phyloP scores from a whole-genome alignment of 2,888 invertebrate genomes.

The Ectropis crepuscularia region DNA sequence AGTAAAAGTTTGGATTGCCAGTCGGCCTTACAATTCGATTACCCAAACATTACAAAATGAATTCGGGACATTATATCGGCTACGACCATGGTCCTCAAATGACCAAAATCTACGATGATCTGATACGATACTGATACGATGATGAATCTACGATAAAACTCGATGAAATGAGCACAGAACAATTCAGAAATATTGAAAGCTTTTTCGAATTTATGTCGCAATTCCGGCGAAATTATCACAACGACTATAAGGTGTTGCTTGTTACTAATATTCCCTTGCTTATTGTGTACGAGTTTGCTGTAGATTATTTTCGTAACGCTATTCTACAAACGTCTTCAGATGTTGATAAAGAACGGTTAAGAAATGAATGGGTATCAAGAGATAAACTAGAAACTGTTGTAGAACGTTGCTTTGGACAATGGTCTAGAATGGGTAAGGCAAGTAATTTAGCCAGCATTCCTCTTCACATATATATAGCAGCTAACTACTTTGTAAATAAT shows the following conservation, averaged over 20 bases:
- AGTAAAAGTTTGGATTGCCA: slow-evolving; percentile 14
- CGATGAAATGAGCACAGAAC: slow-evolving; percentile 4
- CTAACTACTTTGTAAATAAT: slow-evolving; percentile 9
- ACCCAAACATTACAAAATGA: not conserved
- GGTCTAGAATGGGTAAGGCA: not conserved
- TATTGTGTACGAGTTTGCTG: not conserved
- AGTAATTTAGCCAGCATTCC: slow-evolving; percentile 3
- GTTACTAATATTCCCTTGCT: slow-evolving; percentile 6
- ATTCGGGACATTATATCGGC: not conserved
- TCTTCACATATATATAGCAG: slow-evolving; percentile 11
- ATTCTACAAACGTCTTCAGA: not conserved
- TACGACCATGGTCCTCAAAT: not conserved
- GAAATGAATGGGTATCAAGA: slow-evolving; percentile 11
- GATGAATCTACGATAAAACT: slow-evolving; percentile 3
- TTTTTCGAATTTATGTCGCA: slow-evolving; percentile 17
- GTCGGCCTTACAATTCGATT: slow-evolving; percentile 9
- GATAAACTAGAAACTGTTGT: not conserved
- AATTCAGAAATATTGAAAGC: slow-evolving; percentile 11
- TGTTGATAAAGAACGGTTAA: slow-evolving; percentile 12
- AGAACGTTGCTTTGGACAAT: not conserved
- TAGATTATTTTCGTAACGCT: slow-evolving; percentile 15
- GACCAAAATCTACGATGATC: too few species aligned
- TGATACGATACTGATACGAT: too few species aligned
- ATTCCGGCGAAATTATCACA: slow-evolving; percentile 1
- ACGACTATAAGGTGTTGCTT: not conserved